Conservation (phyloP, 2,113 vertebrate species). For the Syngnathoides biaculeatus region DNA sequence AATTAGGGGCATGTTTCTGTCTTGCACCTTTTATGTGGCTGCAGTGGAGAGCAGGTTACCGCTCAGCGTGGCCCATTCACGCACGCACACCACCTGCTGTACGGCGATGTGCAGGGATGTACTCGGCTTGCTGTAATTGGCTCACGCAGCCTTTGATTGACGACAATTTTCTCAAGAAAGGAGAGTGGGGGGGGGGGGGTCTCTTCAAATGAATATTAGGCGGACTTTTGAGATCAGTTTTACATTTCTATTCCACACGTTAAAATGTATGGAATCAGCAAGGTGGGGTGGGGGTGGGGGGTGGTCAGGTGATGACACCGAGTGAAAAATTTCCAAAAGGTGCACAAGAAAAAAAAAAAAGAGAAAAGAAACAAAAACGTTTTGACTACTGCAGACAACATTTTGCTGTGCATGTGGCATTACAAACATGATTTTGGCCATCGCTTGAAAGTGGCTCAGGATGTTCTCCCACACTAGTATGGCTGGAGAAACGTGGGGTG, state of each 20-base stretch:
- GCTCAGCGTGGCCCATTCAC: conserved; percentile 58
- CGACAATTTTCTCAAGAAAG: conserved; percentile 24
- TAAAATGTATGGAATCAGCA: background rate
- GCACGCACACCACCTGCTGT: conserved; percentile 58
- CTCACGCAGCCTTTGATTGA: conserved; percentile 27
- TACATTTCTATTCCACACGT: background rate
- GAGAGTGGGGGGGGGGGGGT: conserved; percentile 5
- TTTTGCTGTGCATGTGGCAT: background rate
- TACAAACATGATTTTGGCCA: background rate
- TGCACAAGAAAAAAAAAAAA: background rate
- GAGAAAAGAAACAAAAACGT: background rate
- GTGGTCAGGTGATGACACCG: no score
- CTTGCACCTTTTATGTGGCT: conserved; percentile 78
- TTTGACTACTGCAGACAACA: background rate
- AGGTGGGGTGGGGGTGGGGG: background rate
- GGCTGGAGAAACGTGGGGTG: background rate
- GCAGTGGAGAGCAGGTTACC: conserved; percentile 68
- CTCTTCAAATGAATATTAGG: conserved; percentile 41
- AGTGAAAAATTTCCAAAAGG: no score
- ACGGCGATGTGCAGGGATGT: conserved; percentile 26
- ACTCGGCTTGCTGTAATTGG: conserved; percentile 37
- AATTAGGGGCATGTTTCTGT: conserved; percentile 84
- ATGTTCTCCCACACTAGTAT: background rate
- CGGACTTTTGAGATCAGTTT: conserved; percentile 4
- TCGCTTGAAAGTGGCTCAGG: background rate